phyloP scores from a whole-genome alignment of 1,140 invertebrate genomes.

The Theocolax elegans region DNA sequence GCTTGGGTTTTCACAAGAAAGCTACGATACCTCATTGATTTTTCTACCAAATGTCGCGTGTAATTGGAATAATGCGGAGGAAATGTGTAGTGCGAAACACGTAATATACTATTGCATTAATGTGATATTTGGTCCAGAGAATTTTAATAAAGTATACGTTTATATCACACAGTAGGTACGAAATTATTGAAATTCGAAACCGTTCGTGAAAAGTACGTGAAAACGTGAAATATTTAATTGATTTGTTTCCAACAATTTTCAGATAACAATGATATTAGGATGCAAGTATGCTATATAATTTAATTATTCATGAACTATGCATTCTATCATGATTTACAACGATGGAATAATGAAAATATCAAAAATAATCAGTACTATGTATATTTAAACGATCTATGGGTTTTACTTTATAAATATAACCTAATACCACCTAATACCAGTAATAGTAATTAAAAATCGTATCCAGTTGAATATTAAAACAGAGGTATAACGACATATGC shows the following conservation, averaged over 20 bases:
- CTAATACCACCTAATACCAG: too few species aligned
- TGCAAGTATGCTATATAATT: constrained; percentile 60
- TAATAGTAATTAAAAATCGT: constrained; percentile 51
- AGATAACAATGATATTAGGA: constrained; percentile 49
- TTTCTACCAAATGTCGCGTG: constrained; percentile 15
- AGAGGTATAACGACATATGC: too few species aligned
- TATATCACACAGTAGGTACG: too few species aligned
- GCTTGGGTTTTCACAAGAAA: too few species aligned
- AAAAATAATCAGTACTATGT: constrained; percentile 28
- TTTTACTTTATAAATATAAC: constrained; percentile 53
- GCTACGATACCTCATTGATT: neutral
- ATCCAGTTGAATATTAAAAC: constrained; percentile 53
- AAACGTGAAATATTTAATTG: neutral
- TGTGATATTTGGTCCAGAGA: neutral
- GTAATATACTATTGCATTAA: too few species aligned
- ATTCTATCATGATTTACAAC: constrained; percentile 52
- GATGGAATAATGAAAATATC: constrained; percentile 39
- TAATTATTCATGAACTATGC: constrained; percentile 56
- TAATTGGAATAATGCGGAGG: constrained; percentile 9
- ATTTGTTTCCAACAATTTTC: constrained; percentile 14
- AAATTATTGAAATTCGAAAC: too few species aligned
- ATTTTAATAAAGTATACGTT: neutral
- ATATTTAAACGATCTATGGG: neutral
- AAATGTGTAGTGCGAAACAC: neutral
- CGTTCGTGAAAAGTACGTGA: too few species aligned